phyloP scores from a whole-genome alignment of 2,113 vertebrate genomes.

The Thryonomys swinderianus region DNA sequence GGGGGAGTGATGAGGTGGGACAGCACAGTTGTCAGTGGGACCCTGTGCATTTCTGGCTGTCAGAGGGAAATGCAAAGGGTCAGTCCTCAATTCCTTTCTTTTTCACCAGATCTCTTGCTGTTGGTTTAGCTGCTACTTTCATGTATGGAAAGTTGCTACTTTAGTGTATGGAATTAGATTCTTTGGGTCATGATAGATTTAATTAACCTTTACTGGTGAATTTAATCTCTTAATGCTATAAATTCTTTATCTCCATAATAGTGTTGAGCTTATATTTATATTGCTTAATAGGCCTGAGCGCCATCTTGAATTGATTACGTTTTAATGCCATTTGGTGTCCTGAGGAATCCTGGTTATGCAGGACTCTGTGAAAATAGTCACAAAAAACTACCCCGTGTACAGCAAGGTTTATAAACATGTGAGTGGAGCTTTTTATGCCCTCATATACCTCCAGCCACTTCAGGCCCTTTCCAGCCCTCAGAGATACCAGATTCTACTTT shows the following conservation, averaged over 20 bases:
- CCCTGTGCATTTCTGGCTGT: neutral
- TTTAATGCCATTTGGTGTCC: constrained; percentile 3
- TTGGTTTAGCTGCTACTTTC: neutral
- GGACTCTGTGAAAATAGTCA: neutral
- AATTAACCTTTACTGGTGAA: neutral
- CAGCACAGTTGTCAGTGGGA: neutral
- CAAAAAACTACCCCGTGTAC: neutral
- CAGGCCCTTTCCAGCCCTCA: neutral
- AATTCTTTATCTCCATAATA: neutral
- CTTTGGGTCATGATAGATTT: neutral
- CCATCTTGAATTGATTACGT: neutral
- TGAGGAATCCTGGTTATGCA: neutral
- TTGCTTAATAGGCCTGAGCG: neutral
- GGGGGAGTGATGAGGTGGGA: neutral
- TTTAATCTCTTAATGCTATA: constrained; percentile 19
- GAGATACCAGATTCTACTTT: neutral
- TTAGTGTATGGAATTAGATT: neutral
- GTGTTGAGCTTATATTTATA: neutral
- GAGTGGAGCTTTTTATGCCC: neutral
- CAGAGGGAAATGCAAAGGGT: neutral
- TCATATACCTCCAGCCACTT: neutral
- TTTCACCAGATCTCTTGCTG: neutral
- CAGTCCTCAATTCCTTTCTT: neutral
- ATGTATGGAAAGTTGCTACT: neutral
- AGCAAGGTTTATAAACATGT: neutral